These are phyloP conservation scores for Sprattus sprattus DNA, from an alignment of 2,113 vertebrate species.

Conservation along the genomic window DNA sequence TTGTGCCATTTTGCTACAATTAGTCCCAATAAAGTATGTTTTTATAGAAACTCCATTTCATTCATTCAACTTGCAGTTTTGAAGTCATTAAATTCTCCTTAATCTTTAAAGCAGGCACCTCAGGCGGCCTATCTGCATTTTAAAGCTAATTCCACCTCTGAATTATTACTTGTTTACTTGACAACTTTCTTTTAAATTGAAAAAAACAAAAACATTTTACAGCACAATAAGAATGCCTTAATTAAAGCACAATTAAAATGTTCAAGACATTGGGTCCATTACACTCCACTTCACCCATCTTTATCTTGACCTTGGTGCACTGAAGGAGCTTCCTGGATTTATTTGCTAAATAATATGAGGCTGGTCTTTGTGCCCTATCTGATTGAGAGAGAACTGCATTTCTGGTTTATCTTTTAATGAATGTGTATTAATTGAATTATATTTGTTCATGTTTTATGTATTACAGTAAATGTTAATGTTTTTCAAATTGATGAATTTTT, in stretches of 20 bases:
- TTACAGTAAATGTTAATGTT: too few relatives aligned
- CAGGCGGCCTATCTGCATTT: slow-evolving; percentile 28
- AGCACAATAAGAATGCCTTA: neutral
- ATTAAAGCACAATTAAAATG: neutral
- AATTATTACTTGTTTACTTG: slow-evolving; percentile 21
- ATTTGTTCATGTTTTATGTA: too few relatives aligned
- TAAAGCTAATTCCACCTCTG: slow-evolving; percentile 23
- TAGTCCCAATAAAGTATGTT: too few relatives aligned
- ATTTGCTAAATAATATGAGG: neutral
- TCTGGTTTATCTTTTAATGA: too few relatives aligned
- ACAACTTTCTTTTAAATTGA: slow-evolving; percentile 21
- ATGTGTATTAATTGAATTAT: too few relatives aligned
- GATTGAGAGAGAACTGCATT: too few relatives aligned
- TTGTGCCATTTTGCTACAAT: neutral
- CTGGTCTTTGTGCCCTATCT: too few relatives aligned
- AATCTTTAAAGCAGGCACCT: slow-evolving; percentile 19
- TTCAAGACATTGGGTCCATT: neutral
- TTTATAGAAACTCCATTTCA: neutral
- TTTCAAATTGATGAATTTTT: too few relatives aligned
- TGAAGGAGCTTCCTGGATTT: neutral
- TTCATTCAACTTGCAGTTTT: slow-evolving; percentile 14
- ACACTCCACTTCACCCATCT: neutral
- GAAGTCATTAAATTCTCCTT: slow-evolving; percentile 15
- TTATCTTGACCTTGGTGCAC: neutral
- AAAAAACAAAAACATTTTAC: slow-evolving; percentile 28